Evolutionary conservation across 2,113 vertebrate species (phyloP).

Genomic region (Engraulis encrasicolus): DNA sequence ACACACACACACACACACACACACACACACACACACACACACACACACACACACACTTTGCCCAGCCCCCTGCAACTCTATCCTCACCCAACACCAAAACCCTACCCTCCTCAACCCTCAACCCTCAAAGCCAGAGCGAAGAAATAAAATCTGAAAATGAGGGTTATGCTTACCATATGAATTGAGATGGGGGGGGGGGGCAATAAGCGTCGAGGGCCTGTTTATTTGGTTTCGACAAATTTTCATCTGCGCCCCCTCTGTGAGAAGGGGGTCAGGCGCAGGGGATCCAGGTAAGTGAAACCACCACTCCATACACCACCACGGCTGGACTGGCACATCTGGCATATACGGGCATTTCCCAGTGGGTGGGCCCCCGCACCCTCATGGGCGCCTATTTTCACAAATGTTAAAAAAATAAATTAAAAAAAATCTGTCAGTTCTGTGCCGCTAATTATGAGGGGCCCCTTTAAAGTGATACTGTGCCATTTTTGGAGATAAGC

Average conservation of each 20-base stretch:
- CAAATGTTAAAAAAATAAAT: too few relatives aligned
- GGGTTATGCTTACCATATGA: constrained; percentile 62
- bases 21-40: background rate
- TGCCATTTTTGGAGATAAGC: too few relatives aligned
- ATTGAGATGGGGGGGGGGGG: too few relatives aligned
- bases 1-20: background rate
- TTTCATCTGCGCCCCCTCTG: constrained; percentile 55
- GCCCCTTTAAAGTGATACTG: too few relatives aligned
- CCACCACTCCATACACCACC: too few relatives aligned
- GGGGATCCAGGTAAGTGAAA: constrained; percentile 44
- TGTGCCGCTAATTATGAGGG: too few relatives aligned
- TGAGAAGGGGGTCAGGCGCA: constrained; percentile 49
- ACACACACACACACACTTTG: background rate
- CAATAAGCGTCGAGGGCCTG: constrained; percentile 65
- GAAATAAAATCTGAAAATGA: constrained; percentile 61
- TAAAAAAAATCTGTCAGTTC: too few relatives aligned
- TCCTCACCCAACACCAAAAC: constrained; percentile 61
- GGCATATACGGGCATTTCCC: too few relatives aligned
- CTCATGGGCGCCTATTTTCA: too few relatives aligned
- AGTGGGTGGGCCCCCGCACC: too few relatives aligned
- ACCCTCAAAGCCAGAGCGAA: too few relatives aligned
- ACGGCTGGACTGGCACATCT: too few relatives aligned
- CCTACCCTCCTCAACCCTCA: constrained; percentile 57
- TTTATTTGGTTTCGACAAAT: constrained; percentile 63
- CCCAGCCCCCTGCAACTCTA: constrained; percentile 65